Base-by-base conservation (phyloP, 2,888 invertebrate genomes). In the Polydrusus cervinus region DNA sequence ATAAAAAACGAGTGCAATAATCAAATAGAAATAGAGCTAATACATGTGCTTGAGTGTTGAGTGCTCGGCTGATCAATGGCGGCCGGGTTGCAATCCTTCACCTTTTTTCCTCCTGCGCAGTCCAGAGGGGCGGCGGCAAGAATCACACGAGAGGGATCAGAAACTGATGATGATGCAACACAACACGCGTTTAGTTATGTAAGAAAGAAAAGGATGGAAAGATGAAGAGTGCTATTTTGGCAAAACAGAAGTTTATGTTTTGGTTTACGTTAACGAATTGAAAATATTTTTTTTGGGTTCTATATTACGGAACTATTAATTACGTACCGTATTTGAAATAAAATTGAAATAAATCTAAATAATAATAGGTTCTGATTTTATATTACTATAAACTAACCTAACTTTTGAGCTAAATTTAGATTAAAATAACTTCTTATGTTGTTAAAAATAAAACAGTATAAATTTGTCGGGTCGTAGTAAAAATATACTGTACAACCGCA, bases 31-130 rank as follows among this genome's bases (percentile, higher is more conserved):
- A 83, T 79, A 84, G 83, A 85, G 82, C 85, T 84, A 86, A 86
- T 87, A 87, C 86, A 86, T 86, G 87, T 87, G 77, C 77, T 77
- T 71, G 73, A 67, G 86, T 84, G 75, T 71, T 70, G 80, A 82
- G 87, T 87, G 86, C 86, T 85, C 85, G 84, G 83, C 84, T 85
- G 84, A 82, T 85, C 84, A 81, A 76, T 81, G 80, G 79, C 71
- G 77, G 68, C 62, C 57, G 78, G 78, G 78, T 76, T 78, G 74
- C 73, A 74, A 71, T 78, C 75, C 89, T 89, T 90, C 90, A 90
- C 90, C 90, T 90, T 90, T 90, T 89, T 90, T 90, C 90, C 90
- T 90, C 90, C 90, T 90, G 89, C 82, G 85, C 83, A 84, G 84
- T 85, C 86, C 87, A 86, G 57, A 64, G 49, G 85, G 84, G 85